phyloP scores from a whole-genome alignment of 2,888 invertebrate species.

The Omphaloscelis lunosa region DNA sequence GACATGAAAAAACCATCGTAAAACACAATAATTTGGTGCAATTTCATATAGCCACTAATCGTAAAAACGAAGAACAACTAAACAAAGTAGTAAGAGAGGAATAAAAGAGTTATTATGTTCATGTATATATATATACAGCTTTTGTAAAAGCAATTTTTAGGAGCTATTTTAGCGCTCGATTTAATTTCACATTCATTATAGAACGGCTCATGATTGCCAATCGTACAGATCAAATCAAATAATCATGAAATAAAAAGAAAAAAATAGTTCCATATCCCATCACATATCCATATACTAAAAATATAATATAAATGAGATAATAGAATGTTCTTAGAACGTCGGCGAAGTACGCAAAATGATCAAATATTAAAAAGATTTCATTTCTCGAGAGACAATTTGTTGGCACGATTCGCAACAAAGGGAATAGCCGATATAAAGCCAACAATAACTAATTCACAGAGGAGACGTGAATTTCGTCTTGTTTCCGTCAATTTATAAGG shows the following conservation, averaged over 20 bases:
- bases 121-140: slow-evolving; percentile 20
- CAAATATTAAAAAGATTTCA: slow-evolving; percentile 61
- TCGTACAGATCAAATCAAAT: slow-evolving; percentile 16
- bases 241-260: neutral
- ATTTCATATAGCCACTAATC: slow-evolving; percentile 10
- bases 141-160: slow-evolving; percentile 19
- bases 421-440: slow-evolving; percentile 51
- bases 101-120: slow-evolving; percentile 24
- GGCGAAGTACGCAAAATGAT: slow-evolving; percentile 10
- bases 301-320: neutral
- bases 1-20: neutral
- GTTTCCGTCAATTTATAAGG: slow-evolving; percentile 65
- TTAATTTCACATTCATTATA: slow-evolving; percentile 30
- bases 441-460: slow-evolving; percentile 67
- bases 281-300: neutral
- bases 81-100: neutral
- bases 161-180: slow-evolving; percentile 3
- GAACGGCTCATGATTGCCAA: slow-evolving; percentile 28
- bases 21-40: slow-evolving; percentile 18
- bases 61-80: slow-evolving; percentile 30
- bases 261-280: neutral
- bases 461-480: slow-evolving; percentile 57
- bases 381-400: slow-evolving; percentile 45
- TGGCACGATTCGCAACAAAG: slow-evolving; percentile 45
- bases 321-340: neutral